These are phyloP conservation scores for Papilio polytes DNA, from an alignment of 1,140 invertebrate species.

Conservation along the genomic window DNA sequence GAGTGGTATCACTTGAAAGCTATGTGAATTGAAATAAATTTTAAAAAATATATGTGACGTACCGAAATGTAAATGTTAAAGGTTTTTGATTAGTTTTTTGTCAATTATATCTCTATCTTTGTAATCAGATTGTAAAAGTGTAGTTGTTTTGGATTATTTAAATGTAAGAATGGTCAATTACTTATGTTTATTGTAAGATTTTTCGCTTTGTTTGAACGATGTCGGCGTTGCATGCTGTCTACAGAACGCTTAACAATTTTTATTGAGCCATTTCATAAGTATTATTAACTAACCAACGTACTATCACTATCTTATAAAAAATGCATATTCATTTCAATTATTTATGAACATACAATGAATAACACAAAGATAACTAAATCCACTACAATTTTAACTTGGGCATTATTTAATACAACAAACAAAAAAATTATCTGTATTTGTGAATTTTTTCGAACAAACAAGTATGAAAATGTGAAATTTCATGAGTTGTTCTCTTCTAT, in stretches of 20 bases:
- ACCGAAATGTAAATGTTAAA: slow-evolving; percentile 61
- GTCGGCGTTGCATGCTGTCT: slow-evolving; percentile 14
- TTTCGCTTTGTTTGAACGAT: slow-evolving; percentile 42
- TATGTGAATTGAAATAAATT: slow-evolving; percentile 52
- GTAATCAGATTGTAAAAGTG: slow-evolving; percentile 69
- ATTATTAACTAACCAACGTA: slow-evolving; percentile 19
- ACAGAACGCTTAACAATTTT: neutral
- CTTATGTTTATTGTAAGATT: slow-evolving; percentile 61
- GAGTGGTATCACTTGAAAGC: slow-evolving; percentile 54
- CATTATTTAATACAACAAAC: neutral
- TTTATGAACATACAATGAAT: too few relatives aligned
- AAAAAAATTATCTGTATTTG: neutral
- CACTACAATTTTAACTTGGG: neutral
- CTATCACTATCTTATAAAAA: too few relatives aligned
- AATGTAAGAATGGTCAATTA: slow-evolving; percentile 82
- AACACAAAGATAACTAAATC: neutral
- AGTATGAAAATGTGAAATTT: neutral
- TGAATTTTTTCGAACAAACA: too few relatives aligned
- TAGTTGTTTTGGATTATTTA: slow-evolving; percentile 82
- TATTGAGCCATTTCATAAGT: slow-evolving; percentile 21
- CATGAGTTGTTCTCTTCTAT: too few relatives aligned
- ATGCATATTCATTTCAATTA: too few relatives aligned
- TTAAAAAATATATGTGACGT: slow-evolving; percentile 60
- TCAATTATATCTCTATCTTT: slow-evolving; percentile 80
- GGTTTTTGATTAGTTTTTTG: slow-evolving; percentile 79